Conservation (phyloP, 2,797 vertebrate species). For the Nannoperca australis region DNA sequence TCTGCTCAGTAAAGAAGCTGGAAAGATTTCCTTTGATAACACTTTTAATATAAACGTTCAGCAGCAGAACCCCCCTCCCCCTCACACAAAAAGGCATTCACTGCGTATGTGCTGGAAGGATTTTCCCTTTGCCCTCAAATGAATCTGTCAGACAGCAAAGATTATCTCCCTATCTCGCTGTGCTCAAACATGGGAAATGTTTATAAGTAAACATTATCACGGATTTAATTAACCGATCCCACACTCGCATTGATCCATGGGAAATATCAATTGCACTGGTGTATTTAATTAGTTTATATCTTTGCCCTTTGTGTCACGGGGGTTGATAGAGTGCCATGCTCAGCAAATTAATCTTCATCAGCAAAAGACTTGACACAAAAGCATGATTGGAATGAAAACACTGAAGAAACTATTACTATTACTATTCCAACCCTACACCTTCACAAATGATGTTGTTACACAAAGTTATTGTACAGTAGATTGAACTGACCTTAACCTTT, state of each 20-base stretch:
- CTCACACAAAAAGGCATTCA: not conserved
- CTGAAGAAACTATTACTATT: conserved; percentile 37
- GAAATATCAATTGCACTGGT: conserved; percentile 81
- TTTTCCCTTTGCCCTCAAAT: conserved; percentile 69
- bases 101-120: conserved; percentile 25
- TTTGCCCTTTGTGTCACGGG: conserved; percentile 80
- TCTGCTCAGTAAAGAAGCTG: not conserved
- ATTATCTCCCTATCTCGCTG: conserved; percentile 73
- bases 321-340: conserved; percentile 78
- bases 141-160: conserved; percentile 76
- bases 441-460: conserved; percentile 37
- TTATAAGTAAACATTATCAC: conserved; percentile 86
- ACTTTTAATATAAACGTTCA: conserved; percentile 34
- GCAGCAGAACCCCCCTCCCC: not conserved
- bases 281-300: conserved; percentile 85
- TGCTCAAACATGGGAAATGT: conserved; percentile 78
- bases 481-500: conserved; percentile 43
- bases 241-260: conserved; percentile 80
- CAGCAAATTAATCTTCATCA: conserved; percentile 84
- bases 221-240: conserved; percentile 84
- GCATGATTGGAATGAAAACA: conserved; percentile 70
- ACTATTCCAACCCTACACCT: conserved; percentile 41
- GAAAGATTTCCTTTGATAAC: conserved; percentile 39
- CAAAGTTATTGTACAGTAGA: conserved; percentile 18
- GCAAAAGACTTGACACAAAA: conserved; percentile 81